Evolutionary conservation across 2,888 invertebrate species (phyloP).

Genomic region (Himalopsyche japonica): DNA sequence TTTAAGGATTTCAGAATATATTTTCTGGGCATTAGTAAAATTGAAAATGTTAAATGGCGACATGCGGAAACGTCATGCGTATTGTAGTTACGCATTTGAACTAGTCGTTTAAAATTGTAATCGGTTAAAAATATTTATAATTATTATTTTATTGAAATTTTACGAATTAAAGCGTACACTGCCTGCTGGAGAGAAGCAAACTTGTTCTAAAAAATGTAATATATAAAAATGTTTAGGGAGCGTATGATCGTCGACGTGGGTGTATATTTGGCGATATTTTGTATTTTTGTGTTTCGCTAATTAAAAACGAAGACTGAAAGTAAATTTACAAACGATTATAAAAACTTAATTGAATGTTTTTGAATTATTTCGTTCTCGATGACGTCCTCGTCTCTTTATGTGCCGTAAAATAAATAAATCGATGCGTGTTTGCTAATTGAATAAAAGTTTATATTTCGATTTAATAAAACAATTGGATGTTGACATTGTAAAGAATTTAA

Average conservation of each 20-base stretch:
- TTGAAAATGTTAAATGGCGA: neutral
- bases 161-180: constrained; percentile 47
- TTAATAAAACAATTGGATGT: constrained; percentile 34
- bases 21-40: too few species aligned
- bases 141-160: constrained; percentile 49
- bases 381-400: constrained; percentile 28
- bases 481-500: constrained; percentile 39
- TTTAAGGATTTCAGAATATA: too few species aligned
- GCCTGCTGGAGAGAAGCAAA: constrained; percentile 45
- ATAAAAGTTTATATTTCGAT: constrained; percentile 35
- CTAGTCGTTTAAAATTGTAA: constrained; percentile 49
- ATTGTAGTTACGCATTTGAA: constrained; percentile 38
- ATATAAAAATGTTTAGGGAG: constrained; percentile 27
- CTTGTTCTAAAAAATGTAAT: constrained; percentile 32
- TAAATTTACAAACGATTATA: constrained; percentile 45
- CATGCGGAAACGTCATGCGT: constrained; percentile 7
- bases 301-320: constrained; percentile 59
- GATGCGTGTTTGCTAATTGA: constrained; percentile 36
- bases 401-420: constrained; percentile 36
- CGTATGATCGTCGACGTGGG: constrained; percentile 29
- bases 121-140: constrained; percentile 48
- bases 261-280: constrained; percentile 40
- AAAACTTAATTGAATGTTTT: constrained; percentile 39
- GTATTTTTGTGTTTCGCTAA: constrained; percentile 54
- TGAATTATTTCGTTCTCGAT: constrained; percentile 27